Conservation (phyloP, 2,113 vertebrate genomes). For the Gracilinanus agilis region DNA sequence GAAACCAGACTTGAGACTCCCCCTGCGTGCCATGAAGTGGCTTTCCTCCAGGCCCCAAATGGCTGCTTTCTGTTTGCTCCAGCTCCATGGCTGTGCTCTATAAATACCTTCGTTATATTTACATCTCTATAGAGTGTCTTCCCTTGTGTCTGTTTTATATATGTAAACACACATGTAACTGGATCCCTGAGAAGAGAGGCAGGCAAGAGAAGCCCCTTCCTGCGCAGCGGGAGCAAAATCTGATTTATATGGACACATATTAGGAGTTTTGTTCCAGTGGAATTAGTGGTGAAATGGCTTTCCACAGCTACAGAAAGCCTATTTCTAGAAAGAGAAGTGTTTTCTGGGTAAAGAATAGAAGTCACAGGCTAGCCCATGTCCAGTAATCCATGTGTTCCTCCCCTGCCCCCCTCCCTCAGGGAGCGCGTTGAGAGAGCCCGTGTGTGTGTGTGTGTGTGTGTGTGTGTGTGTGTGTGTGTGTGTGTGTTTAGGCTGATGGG, state of each 20-base stretch:
- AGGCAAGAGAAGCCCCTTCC: slow-evolving; percentile 45
- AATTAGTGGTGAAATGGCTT: not conserved
- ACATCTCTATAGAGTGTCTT: not conserved
- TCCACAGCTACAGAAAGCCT: not conserved
- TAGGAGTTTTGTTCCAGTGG: slow-evolving; percentile 51
- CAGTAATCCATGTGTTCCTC: not conserved
- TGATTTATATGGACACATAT: slow-evolving; percentile 49
- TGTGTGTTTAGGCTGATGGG: not conserved
- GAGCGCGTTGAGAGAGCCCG: too few relatives aligned
- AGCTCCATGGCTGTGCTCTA: not conserved
- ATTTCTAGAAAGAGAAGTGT: not conserved
- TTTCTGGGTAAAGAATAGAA: not conserved
- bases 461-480: too few relatives aligned
- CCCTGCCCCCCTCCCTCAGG: too few relatives aligned
- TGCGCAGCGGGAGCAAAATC: not conserved
- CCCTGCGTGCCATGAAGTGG: not conserved
- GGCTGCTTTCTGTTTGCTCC: not conserved
- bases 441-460: too few relatives aligned
- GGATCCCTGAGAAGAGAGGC: slow-evolving; percentile 16
- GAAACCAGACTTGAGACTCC: too few relatives aligned
- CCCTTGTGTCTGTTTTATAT: not conserved
- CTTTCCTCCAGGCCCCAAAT: not conserved
- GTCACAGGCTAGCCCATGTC: not conserved
- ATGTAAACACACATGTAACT: not conserved
- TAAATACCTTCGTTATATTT: not conserved